These are phyloP conservation scores for Antheraea pernyi DNA, from an alignment of 1,140 invertebrate species.

Conservation along the genomic window DNA sequence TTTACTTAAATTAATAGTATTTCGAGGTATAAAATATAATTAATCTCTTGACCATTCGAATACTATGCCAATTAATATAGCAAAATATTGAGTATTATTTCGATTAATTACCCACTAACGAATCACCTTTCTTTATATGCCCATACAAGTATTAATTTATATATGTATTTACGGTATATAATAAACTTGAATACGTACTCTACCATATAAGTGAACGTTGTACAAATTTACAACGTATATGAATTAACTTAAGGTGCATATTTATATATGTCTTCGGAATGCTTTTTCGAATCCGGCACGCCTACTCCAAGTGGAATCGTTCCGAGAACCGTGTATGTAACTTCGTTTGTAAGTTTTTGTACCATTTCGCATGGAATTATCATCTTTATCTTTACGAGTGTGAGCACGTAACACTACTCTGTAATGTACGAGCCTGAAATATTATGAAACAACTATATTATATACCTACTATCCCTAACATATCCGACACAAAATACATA, in stretches of 20 bases:
- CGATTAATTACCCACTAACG: not conserved
- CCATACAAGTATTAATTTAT: conserved; percentile 5
- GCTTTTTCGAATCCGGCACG: not conserved
- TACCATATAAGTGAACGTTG: not conserved
- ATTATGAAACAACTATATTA: too few relatives aligned
- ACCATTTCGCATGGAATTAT: not conserved
- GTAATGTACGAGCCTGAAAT: too few relatives aligned
- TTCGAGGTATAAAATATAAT: too few relatives aligned
- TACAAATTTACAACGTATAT: not conserved
- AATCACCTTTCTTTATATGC: conserved; percentile 8
- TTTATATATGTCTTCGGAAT: not conserved
- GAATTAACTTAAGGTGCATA: not conserved
- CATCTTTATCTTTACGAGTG: not conserved
- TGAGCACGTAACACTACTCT: too few relatives aligned
- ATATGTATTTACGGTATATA: not conserved
- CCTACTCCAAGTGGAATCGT: conserved; percentile 6
- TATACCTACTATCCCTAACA: too few relatives aligned
- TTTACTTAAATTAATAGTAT: too few relatives aligned
- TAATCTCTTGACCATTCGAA: too few relatives aligned
- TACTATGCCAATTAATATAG: too few relatives aligned
- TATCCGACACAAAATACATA: too few relatives aligned
- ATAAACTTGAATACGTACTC: not conserved
- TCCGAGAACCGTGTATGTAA: conserved; percentile 4
- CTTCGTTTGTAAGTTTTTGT: conserved; percentile 4
- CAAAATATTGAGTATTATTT: too few relatives aligned